These are phyloP conservation scores for Lasioglossum calceatum DNA, from an alignment of 2,888 invertebrate genomes.

Conservation along the genomic window DNA sequence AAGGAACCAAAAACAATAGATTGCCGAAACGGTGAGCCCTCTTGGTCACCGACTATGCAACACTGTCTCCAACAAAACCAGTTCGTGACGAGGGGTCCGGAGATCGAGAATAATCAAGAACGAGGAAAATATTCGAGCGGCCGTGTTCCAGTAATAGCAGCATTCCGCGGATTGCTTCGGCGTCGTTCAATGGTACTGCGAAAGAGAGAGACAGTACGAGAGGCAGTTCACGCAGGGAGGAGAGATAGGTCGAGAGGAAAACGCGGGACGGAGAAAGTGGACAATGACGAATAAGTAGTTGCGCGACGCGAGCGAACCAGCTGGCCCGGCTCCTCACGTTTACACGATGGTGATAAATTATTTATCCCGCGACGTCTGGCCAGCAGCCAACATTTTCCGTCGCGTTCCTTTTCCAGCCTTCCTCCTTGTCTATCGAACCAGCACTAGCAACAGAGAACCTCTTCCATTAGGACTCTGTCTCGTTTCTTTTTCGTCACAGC, in stretches of 20 bases:
- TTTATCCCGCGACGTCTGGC: conserved; percentile 79
- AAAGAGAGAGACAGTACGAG: background rate
- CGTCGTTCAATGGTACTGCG: conserved; percentile 14
- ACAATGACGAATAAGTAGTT: conserved; percentile 65
- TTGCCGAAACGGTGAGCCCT: background rate
- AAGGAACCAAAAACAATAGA: background rate
- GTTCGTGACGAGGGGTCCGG: background rate
- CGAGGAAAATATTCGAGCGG: background rate
- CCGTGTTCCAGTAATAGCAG: conserved; percentile 11
- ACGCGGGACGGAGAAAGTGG: conserved; percentile 58
- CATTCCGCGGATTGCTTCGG: conserved; percentile 25
- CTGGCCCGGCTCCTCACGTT: conserved; percentile 69
- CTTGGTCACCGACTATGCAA: background rate
- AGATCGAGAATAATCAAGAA: conserved; percentile 10
- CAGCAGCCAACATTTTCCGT: conserved; percentile 74
- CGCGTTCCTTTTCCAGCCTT: conserved; percentile 37
- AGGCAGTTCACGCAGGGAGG: background rate
- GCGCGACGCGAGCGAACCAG: conserved; percentile 56
- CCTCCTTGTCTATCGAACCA: conserved; percentile 56
- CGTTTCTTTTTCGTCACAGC: background rate
- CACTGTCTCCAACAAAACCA: background rate
- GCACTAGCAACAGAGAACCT: conserved; percentile 25
- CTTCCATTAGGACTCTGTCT: background rate
- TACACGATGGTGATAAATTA: conserved; percentile 79
- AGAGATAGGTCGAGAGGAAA: conserved; percentile 40